Conservation (phyloP, 2,113 vertebrate species). For the Mus musculus region GRCm39 chr9:89860501-89861000, state of each 20-base stretch:
- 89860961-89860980: fast-evolving
- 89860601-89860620: background rate
- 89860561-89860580: too few relatives aligned
- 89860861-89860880: background rate
- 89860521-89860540: background rate
- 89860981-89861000: background rate
- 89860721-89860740: too few relatives aligned
- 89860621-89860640: background rate
- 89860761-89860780: too few relatives aligned
- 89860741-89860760: too few relatives aligned
- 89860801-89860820: too few relatives aligned
- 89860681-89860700: too few relatives aligned
- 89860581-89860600: background rate
- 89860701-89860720: too few relatives aligned
- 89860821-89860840: background rate
- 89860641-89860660: too few relatives aligned
- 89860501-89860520: background rate
- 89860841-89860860: background rate
- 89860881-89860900: background rate
- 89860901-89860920: too few relatives aligned
- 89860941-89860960: background rate
- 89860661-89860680: too few relatives aligned
- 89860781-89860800: too few relatives aligned
- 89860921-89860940: background rate
- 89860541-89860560: background rate